Base-by-base conservation (phyloP, 1,140 invertebrate genomes). In the Eubasilissa regina region DNA sequence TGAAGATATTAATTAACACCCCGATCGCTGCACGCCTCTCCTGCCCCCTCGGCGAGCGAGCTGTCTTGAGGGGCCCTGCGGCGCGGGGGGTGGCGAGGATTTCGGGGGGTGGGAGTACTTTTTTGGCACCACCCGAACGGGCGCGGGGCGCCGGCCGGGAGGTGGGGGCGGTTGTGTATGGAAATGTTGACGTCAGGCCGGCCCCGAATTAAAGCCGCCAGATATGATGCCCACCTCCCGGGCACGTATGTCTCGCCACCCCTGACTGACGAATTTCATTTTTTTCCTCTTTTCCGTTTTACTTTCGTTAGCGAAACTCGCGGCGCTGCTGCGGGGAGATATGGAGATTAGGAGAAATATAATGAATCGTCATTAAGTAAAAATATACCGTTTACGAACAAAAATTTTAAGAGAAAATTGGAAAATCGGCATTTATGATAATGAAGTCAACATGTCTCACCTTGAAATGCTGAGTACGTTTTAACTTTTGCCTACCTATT, bases 111-210 rank as follows among this genome's bases (percentile, higher is more conserved):
- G 60, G 62, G 70, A 25, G 44, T 43, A 58, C 62, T 35, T 74
- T 74, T 74, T 76, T 62, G 64, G 78, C 45, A 48, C 45, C 60
- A 25, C 60, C 66, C 66, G 15, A 70, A 64, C n/a, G 44, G 77
- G 13, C 47, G 25, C 19, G 66, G 73, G 11, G 19, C 17, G n/a
- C n/a, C n/a, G n/a, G n/a, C n/a, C n/a, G n/a, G n/a, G n/a, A n/a
- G 15, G 45, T n/a, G 17, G 12, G 19, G 70, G 70, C 4, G 70
- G 77, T 60, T 66, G 80, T 79, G 80, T 81, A 81, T 81, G 77
- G 77, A 81, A 81, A 81, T 81, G 80, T 81, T 81, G 80, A 81
- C 80, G 80, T 81, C 80, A 81, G 80, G 80, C 80, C 77, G 77
- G 77, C 53, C 79, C 77, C 80, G 77, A 81, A 81, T 81, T 81